Evolutionary conservation across 2,888 invertebrate genomes (phyloP), one percentile per base, ranked within the genome.

Genomic region (Acanthococcus lagerstroemiae): DNA sequence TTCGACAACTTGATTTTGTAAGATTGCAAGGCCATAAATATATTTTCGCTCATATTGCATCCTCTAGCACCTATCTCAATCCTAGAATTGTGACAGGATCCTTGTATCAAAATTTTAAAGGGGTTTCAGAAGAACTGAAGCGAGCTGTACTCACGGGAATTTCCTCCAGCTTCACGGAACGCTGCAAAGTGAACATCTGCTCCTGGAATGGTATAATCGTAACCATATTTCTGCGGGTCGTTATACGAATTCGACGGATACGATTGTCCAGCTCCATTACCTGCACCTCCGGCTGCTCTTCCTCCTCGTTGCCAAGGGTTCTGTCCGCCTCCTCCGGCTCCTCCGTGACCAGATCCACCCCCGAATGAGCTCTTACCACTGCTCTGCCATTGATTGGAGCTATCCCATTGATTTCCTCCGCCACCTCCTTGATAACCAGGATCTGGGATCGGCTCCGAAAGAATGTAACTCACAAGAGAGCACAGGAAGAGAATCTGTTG

Each of bases 191-290:
- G 67, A 15, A 69, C 69, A 3, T 66, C 65, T 1, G 66, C 69
- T 25, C 69, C 69, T 6, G 69, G 69, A n/a, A 69, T 63, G 5
- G 48, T 66, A 54, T 67, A 69, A 57, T 69, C 69, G 25, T 69
- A 69, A 30, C 69, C 69, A 25, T 69, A 69, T 15, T 58, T 56
- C 7, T 69, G 66, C 2, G 66, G 60, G 26, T 46, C 61, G 27
- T 69, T 65, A 60, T 67, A 68, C 4, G 65, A 26, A 24, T 68
- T 55, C 1, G 58, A 17, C 21, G 61, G 22, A n/a, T 66, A 68
- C 9, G 61, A n/a, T 26, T 55, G 22, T 27, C 55, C 55, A 25
- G 2, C 37, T 37, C 37, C 37, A 37, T 37, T 37, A 1, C 12
- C 12, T 15, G 12, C 12, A 15, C 37, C 37, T 15, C 37, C 37